Evolutionary conservation across 1,140 invertebrate genomes (phyloP).

Genomic region (Heliconius himera): DNA sequence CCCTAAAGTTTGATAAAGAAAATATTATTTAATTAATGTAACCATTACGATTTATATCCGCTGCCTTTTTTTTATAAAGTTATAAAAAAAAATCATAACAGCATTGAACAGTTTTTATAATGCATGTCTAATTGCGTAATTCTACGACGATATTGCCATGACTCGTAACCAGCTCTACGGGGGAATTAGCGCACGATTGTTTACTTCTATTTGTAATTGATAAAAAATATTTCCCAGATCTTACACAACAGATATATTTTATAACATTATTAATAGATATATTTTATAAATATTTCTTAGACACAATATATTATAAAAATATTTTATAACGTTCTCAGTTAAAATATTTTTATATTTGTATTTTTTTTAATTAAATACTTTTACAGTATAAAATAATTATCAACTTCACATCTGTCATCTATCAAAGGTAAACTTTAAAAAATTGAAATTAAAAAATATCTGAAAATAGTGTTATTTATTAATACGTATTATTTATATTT

Average conservation of each 20-base stretch:
- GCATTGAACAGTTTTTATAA: not conserved
- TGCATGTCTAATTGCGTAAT: constrained; percentile 16
- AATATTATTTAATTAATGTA: not conserved
- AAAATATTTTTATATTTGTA: too few relatives aligned
- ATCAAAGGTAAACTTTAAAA: too few relatives aligned
- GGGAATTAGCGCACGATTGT: not conserved
- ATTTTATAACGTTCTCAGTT: not conserved
- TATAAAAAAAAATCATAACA: not conserved
- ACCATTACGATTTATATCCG: not conserved
- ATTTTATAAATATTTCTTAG: not conserved
- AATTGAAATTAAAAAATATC: too few relatives aligned
- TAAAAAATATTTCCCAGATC: constrained; percentile 13
- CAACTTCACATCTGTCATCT: too few relatives aligned
- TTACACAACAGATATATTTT: not conserved
- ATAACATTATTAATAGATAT: too few relatives aligned
- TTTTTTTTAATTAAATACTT: too few relatives aligned
- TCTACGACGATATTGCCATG: constrained; percentile 33
- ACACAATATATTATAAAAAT: not conserved
- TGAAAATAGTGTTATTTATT: too few relatives aligned
- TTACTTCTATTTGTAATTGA: constrained; percentile 32
- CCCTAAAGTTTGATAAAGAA: not conserved
- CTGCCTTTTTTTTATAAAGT: not conserved
- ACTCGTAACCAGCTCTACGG: constrained; percentile 22
- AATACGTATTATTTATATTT: too few relatives aligned
- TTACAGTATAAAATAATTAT: too few relatives aligned